A percentile compares a stretch with the other conserved stretches of the same genome.
Evolutionary conservation across 2,888 invertebrate genomes (phyloP).

Genomic region (Phrixothrix hirtus): DNA sequence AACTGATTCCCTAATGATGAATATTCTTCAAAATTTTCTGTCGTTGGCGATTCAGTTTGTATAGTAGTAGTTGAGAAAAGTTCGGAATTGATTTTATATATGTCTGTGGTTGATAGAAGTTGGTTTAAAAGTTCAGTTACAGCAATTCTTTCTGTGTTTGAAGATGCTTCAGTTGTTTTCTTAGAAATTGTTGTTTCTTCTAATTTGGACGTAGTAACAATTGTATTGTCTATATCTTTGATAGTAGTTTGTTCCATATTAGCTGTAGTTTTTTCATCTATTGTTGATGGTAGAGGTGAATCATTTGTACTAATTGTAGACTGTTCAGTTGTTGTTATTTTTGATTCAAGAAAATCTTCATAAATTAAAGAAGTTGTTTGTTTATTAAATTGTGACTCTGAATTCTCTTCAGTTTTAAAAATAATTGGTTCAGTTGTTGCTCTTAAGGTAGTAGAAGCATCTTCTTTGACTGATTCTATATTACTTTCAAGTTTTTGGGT

Average conservation of each 20-base stretch:
- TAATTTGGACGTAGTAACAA: too few species aligned
- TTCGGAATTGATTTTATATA: slow-evolving; percentile 51
- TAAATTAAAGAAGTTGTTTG: neutral
- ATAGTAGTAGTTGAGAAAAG: slow-evolving; percentile 2
- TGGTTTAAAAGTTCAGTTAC: slow-evolving; percentile 45
- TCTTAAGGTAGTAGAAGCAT: neutral
- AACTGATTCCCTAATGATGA: slow-evolving; percentile 22
- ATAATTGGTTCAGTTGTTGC: neutral
- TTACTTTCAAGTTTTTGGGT: neutral
- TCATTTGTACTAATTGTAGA: neutral
- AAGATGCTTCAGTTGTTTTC: too few species aligned
- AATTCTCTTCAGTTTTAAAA: too few species aligned
- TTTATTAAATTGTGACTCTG: too few species aligned
- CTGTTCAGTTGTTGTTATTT: neutral
- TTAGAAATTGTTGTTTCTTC: too few species aligned
- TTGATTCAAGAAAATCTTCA: too few species aligned
- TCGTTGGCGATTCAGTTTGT: slow-evolving; percentile 14
- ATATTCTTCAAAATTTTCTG: slow-evolving; percentile 23
- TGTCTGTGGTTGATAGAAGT: slow-evolving; percentile 47
- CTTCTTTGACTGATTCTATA: neutral
- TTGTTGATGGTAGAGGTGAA: too few species aligned
- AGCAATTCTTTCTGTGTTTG: too few species aligned
- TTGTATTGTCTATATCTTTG: too few species aligned
- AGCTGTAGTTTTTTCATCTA: neutral
- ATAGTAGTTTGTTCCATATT: too few species aligned